Evolutionary conservation across 2,113 vertebrate species (phyloP).

Genomic region (Microcebus tavaratra): DNA sequence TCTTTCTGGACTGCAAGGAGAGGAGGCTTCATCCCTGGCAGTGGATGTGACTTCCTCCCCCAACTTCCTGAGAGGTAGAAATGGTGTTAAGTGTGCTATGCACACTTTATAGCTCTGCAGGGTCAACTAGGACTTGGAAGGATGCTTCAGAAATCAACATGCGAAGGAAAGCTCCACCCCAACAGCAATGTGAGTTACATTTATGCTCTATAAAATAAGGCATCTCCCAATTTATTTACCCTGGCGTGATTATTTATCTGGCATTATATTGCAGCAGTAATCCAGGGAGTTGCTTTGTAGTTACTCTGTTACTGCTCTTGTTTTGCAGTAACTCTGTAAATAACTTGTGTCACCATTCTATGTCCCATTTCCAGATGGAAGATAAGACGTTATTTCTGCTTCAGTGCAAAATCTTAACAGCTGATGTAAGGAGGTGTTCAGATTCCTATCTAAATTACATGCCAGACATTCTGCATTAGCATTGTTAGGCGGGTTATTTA

Average conservation of each 20-base stretch:
- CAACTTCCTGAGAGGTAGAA: background rate
- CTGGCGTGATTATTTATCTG: constrained; percentile 49
- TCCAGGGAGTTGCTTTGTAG: constrained; percentile 34
- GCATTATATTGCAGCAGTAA: constrained; percentile 45
- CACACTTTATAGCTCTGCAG: background rate
- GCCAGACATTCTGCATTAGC: constrained; percentile 76
- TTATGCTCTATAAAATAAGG: constrained; percentile 49
- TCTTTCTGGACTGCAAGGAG: constrained; percentile 1
- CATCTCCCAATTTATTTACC: constrained; percentile 55
- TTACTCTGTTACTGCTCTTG: constrained; percentile 32
- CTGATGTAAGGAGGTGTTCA: constrained; percentile 56
- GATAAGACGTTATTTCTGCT: constrained; percentile 66
- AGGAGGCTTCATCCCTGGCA: background rate
- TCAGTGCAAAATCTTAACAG: constrained; percentile 76
- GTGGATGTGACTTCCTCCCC: background rate
- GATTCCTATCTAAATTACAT: constrained; percentile 72
- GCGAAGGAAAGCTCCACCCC: background rate
- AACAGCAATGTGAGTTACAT: background rate
- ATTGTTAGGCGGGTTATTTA: constrained; percentile 74
- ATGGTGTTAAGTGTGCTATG: rapidly evolving
- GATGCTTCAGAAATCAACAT: background rate
- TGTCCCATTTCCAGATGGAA: constrained; percentile 73
- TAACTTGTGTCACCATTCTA: constrained; percentile 61
- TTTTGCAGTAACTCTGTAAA: constrained; percentile 60
- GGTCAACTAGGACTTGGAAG: background rate